Evolutionary conservation across 53 echinoderm and acorn worm species (phyloP).

Genomic region (Patiria pectinifera): DNA sequence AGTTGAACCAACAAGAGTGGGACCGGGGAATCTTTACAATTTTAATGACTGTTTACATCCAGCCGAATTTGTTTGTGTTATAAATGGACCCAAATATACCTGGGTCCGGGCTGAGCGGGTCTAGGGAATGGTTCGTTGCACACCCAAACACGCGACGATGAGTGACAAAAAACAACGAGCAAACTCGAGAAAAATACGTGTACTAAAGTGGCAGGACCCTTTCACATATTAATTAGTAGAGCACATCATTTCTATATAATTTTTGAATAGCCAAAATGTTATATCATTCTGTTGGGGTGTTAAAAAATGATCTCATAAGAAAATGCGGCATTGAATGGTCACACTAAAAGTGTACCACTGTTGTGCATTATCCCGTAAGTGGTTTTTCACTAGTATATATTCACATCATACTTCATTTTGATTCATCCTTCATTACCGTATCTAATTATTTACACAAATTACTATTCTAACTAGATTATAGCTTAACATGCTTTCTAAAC

Average conservation of each 20-base stretch:
- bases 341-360: too few relatives aligned
- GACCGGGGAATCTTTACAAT: constrained; percentile 31
- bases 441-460: background rate
- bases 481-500: constrained; percentile 54
- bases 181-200: background rate
- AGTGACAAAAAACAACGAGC: constrained; percentile 55
- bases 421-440: background rate
- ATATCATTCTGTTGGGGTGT: background rate
- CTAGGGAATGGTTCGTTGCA: constrained; percentile 25
- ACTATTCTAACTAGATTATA: constrained; percentile 19
- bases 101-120: background rate
- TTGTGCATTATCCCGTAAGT: background rate
- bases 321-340: background rate
- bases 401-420: background rate
- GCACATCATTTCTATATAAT: background rate
- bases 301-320: background rate
- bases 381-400: background rate
- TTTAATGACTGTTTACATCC: constrained; percentile 64
- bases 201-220: background rate
- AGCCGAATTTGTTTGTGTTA: constrained; percentile 54
- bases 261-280: background rate
- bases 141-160: constrained; percentile 50
- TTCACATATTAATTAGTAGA: background rate
- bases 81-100: constrained; percentile 48
- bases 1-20: constrained; percentile 4